Percentiles rank a stretch among this genome's conserved stretches.
phyloP scores from a whole-genome alignment of 2,797 vertebrate species.

The Melanogrammus aeglefinus region DNA sequence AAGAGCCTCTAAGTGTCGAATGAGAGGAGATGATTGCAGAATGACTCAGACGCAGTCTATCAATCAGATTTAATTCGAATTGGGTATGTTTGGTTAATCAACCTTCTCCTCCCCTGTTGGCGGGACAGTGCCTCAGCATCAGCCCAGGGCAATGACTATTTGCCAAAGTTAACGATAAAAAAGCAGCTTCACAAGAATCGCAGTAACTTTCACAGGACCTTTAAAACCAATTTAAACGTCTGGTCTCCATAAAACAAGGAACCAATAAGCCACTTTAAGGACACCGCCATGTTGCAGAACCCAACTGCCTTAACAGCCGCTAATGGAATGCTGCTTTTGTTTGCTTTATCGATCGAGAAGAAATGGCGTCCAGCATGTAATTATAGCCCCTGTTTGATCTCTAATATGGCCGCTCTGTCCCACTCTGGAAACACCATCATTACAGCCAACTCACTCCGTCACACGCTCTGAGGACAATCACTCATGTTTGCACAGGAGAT shows the following conservation, averaged over 20 bases:
- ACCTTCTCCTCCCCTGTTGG: not conserved
- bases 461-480: slow-evolving; percentile 6
- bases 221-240: too few species aligned
- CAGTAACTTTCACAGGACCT: too few species aligned
- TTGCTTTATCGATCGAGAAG: slow-evolving; percentile 58
- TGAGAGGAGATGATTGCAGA: not conserved
- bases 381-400: slow-evolving; percentile 65
- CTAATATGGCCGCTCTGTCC: slow-evolving; percentile 58
- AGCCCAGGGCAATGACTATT: too few species aligned
- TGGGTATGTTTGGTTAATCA: not conserved
- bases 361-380: slow-evolving; percentile 62
- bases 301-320: slow-evolving; percentile 38
- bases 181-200: too few species aligned
- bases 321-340: slow-evolving; percentile 64
- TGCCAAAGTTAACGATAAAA: too few species aligned
- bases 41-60: not conserved
- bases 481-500: not conserved
- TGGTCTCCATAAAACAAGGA: not conserved
- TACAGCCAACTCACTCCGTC: slow-evolving; percentile 38
- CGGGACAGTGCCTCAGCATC: too few species aligned
- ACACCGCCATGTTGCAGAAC: slow-evolving; percentile 2
- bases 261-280: not conserved
- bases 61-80: not conserved
- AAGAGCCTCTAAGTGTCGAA: not conserved
- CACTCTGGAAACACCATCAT: slow-evolving; percentile 54